Evolutionary conservation across 2,113 vertebrate species (phyloP).

Genomic region (Nothobranchius kuhntae): DNA sequence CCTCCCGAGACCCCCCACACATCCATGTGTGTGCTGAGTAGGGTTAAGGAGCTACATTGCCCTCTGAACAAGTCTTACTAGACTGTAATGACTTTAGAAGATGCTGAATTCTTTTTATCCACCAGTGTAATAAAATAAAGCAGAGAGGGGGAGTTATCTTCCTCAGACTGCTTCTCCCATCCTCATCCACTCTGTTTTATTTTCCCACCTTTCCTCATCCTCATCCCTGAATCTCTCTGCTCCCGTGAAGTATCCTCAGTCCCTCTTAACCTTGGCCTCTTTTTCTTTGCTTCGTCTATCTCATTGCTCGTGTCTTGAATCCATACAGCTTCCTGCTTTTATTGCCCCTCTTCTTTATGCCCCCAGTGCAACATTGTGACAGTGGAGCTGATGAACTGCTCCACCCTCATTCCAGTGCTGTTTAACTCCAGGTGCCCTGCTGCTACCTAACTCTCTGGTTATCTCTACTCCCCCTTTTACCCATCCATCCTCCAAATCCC

Average conservation of each 20-base stretch:
- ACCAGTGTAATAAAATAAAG: conserved; percentile 68
- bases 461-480: conserved; percentile 18
- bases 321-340: conserved; percentile 19
- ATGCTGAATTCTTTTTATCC: conserved; percentile 68
- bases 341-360: conserved; percentile 16
- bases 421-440: conserved; percentile 44
- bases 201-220: conserved; percentile 14
- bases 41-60: conserved; percentile 65
- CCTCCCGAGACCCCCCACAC: conserved; percentile 31
- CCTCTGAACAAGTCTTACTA: conserved; percentile 65
- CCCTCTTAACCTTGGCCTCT: conserved; percentile 45
- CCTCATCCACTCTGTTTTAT: background rate
- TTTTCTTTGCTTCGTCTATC: conserved; percentile 1
- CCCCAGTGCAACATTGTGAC: conserved; percentile 35
- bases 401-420: conserved; percentile 29
- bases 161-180: conserved; percentile 36
- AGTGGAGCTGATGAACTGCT: conserved; percentile 32
- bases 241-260: conserved; percentile 8
- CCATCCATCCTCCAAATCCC: conserved; percentile 9
- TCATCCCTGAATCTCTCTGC: conserved; percentile 6
- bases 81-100: conserved; percentile 70
- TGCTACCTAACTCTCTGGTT: conserved; percentile 34
- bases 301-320: conserved; percentile 18
- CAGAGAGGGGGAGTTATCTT: conserved; percentile 42
- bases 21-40: conserved; percentile 55